phyloP scores from a whole-genome alignment of 2,888 invertebrate species.

The Cheilosia variabilis region DNA sequence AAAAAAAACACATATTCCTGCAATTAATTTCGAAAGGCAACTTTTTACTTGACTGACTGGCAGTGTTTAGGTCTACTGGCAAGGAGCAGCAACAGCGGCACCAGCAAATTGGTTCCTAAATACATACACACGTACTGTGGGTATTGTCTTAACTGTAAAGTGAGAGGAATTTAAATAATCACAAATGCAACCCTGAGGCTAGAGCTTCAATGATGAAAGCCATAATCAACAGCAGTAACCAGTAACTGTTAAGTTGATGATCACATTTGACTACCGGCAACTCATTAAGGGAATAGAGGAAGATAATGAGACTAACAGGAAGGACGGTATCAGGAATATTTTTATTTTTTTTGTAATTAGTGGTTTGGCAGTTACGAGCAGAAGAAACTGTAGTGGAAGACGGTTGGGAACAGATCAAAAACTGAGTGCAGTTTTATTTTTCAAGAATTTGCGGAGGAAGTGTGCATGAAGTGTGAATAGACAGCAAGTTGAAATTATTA shows the following conservation, averaged over 20 bases:
- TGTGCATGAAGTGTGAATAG: no score
- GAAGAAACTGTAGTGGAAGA: no score
- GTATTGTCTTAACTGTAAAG: no score
- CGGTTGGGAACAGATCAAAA: no score
- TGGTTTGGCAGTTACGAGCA: no score
- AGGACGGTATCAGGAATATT: constrained; percentile 26
- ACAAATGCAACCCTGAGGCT: constrained; percentile 54
- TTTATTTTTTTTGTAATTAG: not conserved
- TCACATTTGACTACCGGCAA: constrained; percentile 58
- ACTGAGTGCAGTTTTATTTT: no score
- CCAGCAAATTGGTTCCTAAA: no score
- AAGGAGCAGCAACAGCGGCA: no score
- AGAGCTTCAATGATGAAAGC: constrained; percentile 47
- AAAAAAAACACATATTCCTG: not conserved
- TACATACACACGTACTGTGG: not conserved
- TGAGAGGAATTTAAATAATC: constrained; percentile 46
- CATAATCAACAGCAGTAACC: constrained; percentile 44
- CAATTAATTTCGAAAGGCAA: not conserved
- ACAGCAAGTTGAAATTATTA: no score
- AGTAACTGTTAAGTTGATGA: constrained; percentile 45
- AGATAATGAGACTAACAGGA: constrained; percentile 55
- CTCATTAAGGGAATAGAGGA: constrained; percentile 59
- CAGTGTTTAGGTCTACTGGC: not conserved
- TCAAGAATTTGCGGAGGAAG: no score
- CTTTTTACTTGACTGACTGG: constrained; percentile 13